phyloP scores from a whole-genome alignment of 1,140 invertebrate genomes.

The Drosophila sproati region DNA sequence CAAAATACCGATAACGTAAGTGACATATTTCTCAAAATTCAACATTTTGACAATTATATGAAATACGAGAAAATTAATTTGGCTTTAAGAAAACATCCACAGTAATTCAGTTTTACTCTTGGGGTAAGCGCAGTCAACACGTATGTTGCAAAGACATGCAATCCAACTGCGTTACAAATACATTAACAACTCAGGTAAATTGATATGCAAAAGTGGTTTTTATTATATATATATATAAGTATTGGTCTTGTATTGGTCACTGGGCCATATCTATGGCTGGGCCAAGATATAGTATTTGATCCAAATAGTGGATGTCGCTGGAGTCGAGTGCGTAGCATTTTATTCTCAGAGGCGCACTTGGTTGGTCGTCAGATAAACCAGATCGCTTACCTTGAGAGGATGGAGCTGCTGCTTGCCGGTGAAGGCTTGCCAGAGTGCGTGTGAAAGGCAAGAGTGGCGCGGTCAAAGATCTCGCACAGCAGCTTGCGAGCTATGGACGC shows the following conservation, averaged over 20 bases:
- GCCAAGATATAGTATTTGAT: neutral
- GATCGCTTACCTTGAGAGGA: slow-evolving; percentile 77
- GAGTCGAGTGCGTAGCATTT: slow-evolving; percentile 84
- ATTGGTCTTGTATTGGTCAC: slow-evolving; percentile 13
- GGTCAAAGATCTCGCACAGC: slow-evolving; percentile 77
- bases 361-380: slow-evolving; percentile 84
- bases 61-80: neutral
- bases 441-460: slow-evolving; percentile 76
- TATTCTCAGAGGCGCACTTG: slow-evolving; percentile 87
- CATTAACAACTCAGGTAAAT: neutral
- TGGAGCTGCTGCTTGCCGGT: slow-evolving; percentile 78
- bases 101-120: neutral
- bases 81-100: no score
- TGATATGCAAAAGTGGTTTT: neutral
- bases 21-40: no score
- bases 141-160: no score
- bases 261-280: slow-evolving; percentile 6
- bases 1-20: no score
- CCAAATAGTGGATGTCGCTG: slow-evolving; percentile 14
- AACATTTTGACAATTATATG: no score
- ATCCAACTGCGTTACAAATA: no score
- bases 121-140: neutral
- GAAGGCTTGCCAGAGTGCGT: slow-evolving; percentile 84
- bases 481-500: slow-evolving; percentile 83
- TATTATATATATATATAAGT: neutral